Base-by-base conservation (phyloP, 2,797 vertebrate genomes). In the Gobio occitaniae region DNA sequence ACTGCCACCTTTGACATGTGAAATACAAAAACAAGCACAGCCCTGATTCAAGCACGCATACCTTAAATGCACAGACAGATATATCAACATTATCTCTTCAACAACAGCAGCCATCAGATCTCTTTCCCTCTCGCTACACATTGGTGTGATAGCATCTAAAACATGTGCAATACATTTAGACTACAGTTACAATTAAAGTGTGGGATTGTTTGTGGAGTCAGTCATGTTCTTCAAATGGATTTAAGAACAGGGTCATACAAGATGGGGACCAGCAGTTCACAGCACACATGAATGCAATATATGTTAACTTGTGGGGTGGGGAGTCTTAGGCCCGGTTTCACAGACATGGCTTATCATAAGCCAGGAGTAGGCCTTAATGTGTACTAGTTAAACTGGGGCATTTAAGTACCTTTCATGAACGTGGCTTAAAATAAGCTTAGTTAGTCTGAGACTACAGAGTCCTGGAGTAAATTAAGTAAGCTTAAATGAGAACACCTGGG, bases 61-160 rank as follows among this genome's bases (percentile, higher is more conserved):
- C 89, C 84, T 78, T 47, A n/a, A 84, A 80, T 56, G 79, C 87
- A 87, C 81, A 85, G 84, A 88, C 87, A 86, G 52, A 90, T 80
- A 84, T 86, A 87, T 88, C 89, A 66, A 25, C 38, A 66, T 72
- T 79, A 87, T 89, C 86, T 84, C 52, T 75, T 80, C 63, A 83
- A 76, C 72, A 56, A 84, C 75, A 38, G 54, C 66, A 86, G 17
- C 78, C 81, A 84, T 80, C 61, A 36, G 78, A 77, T 80, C 54
- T 61, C 59, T 66, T 54, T 79, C 82, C 66, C 83, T 71, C 44
- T n/a, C 13, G 6, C 71, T 84, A 32, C 48, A n/a, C 79, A 75
- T 48, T 25, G 48, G 29, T 38, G 4, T 69, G 89, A 89, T 86
- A 85, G 41, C 63, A 89, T 89, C 84, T 87, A 29, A 85, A 86